Evolutionary conservation across 2,888 invertebrate species (phyloP).

Genomic region (Campopleginae sp.): DNA sequence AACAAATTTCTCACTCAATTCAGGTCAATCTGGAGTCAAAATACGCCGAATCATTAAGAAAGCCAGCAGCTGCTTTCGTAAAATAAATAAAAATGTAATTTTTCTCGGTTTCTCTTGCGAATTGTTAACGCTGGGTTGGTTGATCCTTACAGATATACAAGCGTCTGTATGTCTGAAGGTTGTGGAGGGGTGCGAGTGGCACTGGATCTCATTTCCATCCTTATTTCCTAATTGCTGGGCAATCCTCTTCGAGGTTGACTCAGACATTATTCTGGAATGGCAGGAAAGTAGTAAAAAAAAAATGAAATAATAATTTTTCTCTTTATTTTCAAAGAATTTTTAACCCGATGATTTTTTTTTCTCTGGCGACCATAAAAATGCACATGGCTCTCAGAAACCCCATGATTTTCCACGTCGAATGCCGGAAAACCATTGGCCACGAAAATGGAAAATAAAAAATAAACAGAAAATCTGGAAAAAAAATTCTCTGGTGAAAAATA

Average conservation of each 20-base stretch:
- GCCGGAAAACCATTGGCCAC: neutral
- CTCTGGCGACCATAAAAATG: neutral
- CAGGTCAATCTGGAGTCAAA: neutral
- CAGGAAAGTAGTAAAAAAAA: slow-evolving; percentile 4
- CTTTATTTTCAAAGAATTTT: neutral
- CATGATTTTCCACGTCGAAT: neutral
- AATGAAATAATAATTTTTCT: neutral
- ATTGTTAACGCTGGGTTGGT: neutral
- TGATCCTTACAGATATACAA: neutral
- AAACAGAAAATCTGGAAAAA: neutral
- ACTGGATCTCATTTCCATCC: slow-evolving; percentile 55
- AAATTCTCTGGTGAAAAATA: neutral
- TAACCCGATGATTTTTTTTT: neutral
- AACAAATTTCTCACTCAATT: neutral
- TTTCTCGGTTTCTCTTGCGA: slow-evolving; percentile 27
- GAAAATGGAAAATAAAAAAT: neutral
- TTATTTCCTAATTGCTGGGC: slow-evolving; percentile 61
- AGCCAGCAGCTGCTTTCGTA: neutral
- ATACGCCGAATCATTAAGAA: neutral
- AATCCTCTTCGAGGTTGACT: slow-evolving; percentile 30
- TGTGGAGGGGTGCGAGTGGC: slow-evolving; percentile 15
- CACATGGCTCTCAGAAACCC: neutral
- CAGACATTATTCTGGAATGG: slow-evolving; percentile 11
- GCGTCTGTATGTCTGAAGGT: neutral
- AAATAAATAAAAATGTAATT: slow-evolving; percentile 4